A percentile compares a stretch with the other conserved stretches of the same genome.
phyloP scores from a whole-genome alignment of 1,140 invertebrate species.

The Drosophila asahinai region DNA sequence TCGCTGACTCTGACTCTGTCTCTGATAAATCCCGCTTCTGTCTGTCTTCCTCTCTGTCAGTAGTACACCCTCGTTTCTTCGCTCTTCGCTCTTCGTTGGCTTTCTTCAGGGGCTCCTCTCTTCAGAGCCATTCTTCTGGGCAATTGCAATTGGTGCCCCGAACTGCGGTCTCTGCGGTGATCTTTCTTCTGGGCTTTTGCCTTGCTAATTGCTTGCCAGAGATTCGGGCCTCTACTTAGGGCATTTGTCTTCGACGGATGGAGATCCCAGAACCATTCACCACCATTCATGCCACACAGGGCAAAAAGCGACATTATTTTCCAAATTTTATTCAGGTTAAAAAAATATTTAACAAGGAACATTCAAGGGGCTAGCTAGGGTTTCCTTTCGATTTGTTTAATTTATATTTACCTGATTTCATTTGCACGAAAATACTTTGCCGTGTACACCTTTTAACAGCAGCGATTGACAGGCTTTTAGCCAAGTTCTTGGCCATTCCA shows the following conservation, averaged over 20 bases:
- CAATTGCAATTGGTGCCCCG: constrained; percentile 51
- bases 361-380: too few relatives aligned
- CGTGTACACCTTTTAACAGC: constrained; percentile 22
- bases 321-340: too few relatives aligned
- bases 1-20: constrained; percentile 14
- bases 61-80: background rate
- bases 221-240: constrained; percentile 57
- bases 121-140: constrained; percentile 6
- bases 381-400: background rate
- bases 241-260: constrained; percentile 17
- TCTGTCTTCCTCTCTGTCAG: constrained; percentile 38
- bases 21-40: constrained; percentile 81
- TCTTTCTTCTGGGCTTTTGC: constrained; percentile 49
- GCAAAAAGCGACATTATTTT: too few relatives aligned
- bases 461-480: constrained; percentile 74
- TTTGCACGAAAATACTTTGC: background rate
- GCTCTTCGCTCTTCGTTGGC: constrained; percentile 3
- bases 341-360: background rate
- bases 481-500: constrained; percentile 45
- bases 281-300: background rate
- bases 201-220: constrained; percentile 64
- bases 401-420: background rate
- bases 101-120: constrained; percentile 3
- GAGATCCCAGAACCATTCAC: background rate
- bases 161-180: constrained; percentile 41